Evolutionary conservation across 2,113 vertebrate species (phyloP).

Genomic region (Ciconia stormi): DNA sequence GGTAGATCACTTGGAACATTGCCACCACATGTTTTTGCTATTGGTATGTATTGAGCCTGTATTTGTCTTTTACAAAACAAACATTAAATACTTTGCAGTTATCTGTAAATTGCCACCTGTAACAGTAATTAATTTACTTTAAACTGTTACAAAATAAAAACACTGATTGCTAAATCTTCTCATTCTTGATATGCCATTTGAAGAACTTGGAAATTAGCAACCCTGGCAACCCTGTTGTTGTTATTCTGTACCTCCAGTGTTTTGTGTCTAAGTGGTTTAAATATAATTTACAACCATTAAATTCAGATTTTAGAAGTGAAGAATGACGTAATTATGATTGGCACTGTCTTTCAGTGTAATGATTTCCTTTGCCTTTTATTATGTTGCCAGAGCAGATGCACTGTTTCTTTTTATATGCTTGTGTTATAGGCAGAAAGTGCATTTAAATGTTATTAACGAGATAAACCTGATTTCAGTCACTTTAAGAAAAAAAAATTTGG

Average conservation of each 20-base stretch:
- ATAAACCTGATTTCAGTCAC: neutral
- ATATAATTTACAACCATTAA: neutral
- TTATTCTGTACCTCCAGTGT: neutral
- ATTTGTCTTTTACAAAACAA: neutral
- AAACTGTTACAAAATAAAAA: neutral
- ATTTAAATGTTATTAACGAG: neutral
- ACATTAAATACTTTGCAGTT: neutral
- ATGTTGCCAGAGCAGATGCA: neutral
- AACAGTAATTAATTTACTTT: neutral
- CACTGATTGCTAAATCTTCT: neutral
- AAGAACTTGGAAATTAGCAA: neutral
- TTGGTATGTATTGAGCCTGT: conserved; percentile 79
- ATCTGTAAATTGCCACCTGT: neutral
- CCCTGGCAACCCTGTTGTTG: neutral
- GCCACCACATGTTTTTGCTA: conserved; percentile 94
- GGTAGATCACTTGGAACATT: conserved; percentile 92
- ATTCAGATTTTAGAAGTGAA: neutral
- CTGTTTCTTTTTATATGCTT: neutral
- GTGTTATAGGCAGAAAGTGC: neutral
- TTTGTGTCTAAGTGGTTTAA: neutral
- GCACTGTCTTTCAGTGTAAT: neutral
- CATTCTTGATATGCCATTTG: neutral
- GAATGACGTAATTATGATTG: neutral
- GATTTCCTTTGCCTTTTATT: neutral
- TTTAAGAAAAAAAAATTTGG: neutral